These are phyloP conservation scores for Choristoneura fumiferana DNA, from an alignment of 1,140 invertebrate species.

Conservation along the genomic window DNA sequence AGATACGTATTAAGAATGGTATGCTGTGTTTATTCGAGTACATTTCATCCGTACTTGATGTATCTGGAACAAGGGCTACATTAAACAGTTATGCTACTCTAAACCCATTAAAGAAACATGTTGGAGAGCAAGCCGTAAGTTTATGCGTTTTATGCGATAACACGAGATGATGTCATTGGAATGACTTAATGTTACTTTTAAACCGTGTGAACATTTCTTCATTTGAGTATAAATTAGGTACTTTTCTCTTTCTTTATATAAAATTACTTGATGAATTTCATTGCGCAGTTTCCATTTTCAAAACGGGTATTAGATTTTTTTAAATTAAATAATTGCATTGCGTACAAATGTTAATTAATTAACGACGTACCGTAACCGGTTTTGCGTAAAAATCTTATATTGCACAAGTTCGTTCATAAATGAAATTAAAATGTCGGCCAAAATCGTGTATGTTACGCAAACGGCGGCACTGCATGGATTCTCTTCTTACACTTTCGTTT, in stretches of 20 bases:
- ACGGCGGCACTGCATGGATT: slow-evolving; percentile 9
- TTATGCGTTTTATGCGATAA: no score
- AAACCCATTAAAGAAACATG: no score
- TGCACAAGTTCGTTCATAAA: not conserved
- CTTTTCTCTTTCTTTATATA: no score
- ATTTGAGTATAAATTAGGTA: no score
- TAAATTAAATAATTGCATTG: not conserved
- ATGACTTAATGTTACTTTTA: not conserved
- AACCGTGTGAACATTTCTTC: not conserved
- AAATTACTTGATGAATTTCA: no score
- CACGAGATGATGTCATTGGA: slow-evolving; percentile 1
- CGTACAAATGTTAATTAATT: not conserved
- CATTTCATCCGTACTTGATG: no score
- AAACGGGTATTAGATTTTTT: not conserved
- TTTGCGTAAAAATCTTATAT: slow-evolving; percentile 6
- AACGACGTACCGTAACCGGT: not conserved
- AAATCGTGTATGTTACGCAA: slow-evolving; percentile 18
- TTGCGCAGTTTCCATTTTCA: no score
- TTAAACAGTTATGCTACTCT: no score
- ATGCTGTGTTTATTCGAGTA: no score
- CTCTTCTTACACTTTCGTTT: slow-evolving; percentile 35
- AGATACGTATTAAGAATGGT: no score
- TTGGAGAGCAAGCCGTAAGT: no score
- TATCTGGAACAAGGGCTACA: no score
- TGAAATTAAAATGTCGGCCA: slow-evolving; percentile 1